These are phyloP conservation scores for Gonatopus flavifemur DNA, from an alignment of 1,140 invertebrate species.

Conservation along the genomic window DNA sequence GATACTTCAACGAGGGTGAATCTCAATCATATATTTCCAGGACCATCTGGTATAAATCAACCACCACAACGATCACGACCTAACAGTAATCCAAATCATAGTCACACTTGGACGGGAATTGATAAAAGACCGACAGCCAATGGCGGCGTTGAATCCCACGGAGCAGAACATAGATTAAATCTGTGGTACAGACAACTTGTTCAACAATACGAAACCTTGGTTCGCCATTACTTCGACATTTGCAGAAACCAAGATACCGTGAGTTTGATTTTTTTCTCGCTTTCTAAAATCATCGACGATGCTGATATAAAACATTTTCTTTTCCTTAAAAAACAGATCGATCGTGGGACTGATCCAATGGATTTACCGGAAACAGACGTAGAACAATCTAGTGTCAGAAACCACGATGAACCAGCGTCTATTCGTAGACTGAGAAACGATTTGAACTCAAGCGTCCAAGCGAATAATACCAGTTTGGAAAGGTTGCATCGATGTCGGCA, in stretches of 20 bases:
- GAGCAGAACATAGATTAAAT: slow-evolving; percentile 24
- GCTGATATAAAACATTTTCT: slow-evolving; percentile 9
- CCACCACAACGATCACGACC: neutral
- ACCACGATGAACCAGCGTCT: slow-evolving; percentile 9
- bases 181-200: slow-evolving; percentile 50
- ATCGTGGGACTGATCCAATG: slow-evolving; percentile 68
- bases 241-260: slow-evolving; percentile 54
- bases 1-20: too few relatives aligned
- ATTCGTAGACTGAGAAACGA: slow-evolving; percentile 31
- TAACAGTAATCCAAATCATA: too few relatives aligned
- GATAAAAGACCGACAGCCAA: slow-evolving; percentile 16
- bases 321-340: slow-evolving; percentile 21
- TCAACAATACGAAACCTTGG: slow-evolving; percentile 57
- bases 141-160: slow-evolving; percentile 14
- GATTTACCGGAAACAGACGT: slow-evolving; percentile 47
- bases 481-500: slow-evolving; percentile 22
- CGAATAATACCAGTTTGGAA: slow-evolving; percentile 27
- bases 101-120: slow-evolving; percentile 13
- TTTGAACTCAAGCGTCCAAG: slow-evolving; percentile 24
- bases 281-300: neutral
- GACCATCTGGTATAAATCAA: neutral
- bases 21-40: neutral
- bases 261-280: slow-evolving; percentile 22
- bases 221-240: slow-evolving; percentile 57
- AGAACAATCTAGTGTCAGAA: slow-evolving; percentile 7